phyloP scores from a whole-genome alignment of 2,113 vertebrate genomes.

The Grammatotria lemairii region DNA sequence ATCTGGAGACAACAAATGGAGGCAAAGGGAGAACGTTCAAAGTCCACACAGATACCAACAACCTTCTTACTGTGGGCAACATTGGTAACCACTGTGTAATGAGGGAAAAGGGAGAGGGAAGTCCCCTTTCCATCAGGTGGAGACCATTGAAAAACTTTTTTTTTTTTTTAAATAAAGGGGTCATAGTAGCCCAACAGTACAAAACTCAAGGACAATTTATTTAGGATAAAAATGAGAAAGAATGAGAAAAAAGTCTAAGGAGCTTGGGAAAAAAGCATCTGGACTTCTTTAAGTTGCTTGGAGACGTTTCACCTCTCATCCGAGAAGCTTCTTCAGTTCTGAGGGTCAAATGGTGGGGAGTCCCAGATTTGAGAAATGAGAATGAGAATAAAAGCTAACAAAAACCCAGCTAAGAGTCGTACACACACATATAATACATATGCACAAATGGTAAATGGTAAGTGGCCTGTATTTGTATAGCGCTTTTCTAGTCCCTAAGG shows the following conservation, averaged over 20 bases:
- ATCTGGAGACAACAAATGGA: not conserved
- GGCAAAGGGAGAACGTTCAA: rapidly evolving
- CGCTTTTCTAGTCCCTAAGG: not conserved
- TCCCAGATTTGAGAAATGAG: not conserved
- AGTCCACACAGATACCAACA: not conserved
- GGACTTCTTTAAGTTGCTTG: not conserved
- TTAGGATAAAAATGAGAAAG: not conserved
- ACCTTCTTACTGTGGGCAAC: not conserved
- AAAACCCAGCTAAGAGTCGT: not conserved
- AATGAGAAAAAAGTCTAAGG: not conserved
- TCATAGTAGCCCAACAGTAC: not conserved
- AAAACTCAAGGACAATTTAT: not conserved
- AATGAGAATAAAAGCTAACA: not conserved
- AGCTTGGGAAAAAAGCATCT: not conserved
- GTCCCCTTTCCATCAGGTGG: not conserved
- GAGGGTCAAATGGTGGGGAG: no score
- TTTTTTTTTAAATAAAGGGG: not conserved
- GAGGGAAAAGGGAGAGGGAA: not conserved
- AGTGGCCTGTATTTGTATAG: not conserved
- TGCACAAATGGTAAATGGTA: not conserved
- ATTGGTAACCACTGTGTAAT: not conserved
- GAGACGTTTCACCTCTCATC: not conserved
- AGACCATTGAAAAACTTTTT: not conserved
- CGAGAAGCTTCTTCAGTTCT: no score
- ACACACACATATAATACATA: not conserved